Evolutionary conservation across 2,113 vertebrate species (phyloP).

Genomic region (Elanus axillaris): DNA sequence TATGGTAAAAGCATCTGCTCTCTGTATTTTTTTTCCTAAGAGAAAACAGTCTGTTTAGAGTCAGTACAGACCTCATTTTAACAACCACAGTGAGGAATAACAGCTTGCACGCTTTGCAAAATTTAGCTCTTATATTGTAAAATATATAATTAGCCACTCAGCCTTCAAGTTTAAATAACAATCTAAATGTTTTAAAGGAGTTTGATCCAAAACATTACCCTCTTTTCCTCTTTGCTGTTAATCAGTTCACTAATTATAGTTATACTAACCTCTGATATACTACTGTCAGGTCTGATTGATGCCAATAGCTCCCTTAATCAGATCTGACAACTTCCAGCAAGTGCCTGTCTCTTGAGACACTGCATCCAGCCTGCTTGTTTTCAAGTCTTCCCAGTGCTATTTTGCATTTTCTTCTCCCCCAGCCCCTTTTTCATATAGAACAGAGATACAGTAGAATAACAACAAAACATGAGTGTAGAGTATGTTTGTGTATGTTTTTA

Average conservation of each 20-base stretch:
- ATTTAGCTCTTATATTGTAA: slow-evolving; percentile 29
- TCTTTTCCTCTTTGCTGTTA: slow-evolving; percentile 35
- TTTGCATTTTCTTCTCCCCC: not conserved
- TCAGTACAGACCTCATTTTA: slow-evolving; percentile 38
- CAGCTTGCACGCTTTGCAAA: slow-evolving; percentile 28
- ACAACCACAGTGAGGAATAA: not conserved
- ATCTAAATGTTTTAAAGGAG: slow-evolving; percentile 51
- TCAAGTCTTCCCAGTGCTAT: not conserved
- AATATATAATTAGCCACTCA: slow-evolving; percentile 58
- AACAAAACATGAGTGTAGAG: not conserved
- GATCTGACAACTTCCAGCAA: slow-evolving; percentile 67
- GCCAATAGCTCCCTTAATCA: slow-evolving; percentile 65
- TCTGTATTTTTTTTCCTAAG: not conserved
- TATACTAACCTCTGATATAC: slow-evolving; percentile 66
- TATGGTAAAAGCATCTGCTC: slow-evolving; percentile 2
- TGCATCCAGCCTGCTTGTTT: slow-evolving; percentile 52
- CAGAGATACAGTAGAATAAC: not conserved
- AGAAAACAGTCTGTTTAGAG: not conserved
- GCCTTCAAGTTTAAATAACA: slow-evolving; percentile 57
- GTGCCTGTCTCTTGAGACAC: slow-evolving; percentile 45
- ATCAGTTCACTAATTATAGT: slow-evolving; percentile 65
- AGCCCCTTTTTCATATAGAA: not conserved
- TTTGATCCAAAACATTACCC: slow-evolving; percentile 60
- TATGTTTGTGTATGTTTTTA: not conserved
- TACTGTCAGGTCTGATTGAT: slow-evolving; percentile 73